Conservation (phyloP, 2,113 vertebrate genomes). For the Marmota flaviventris region DNA sequence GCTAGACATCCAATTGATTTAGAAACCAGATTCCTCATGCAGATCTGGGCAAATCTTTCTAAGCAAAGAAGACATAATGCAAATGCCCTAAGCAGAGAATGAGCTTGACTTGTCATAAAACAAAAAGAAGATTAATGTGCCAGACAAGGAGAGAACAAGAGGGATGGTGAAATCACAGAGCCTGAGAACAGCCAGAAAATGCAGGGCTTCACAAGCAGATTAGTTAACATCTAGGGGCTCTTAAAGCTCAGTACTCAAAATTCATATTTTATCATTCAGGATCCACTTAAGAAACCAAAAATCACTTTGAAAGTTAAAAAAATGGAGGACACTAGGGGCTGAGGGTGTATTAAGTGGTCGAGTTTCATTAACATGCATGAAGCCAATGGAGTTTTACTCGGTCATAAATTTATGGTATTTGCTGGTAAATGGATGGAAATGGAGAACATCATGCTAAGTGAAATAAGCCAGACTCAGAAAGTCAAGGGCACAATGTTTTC, state of each 20-base stretch:
- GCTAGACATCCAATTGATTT: neutral
- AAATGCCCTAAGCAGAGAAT: neutral
- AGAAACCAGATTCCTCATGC: neutral
- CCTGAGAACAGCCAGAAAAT: neutral
- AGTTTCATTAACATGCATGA: too few relatives aligned
- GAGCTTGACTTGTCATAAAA: neutral
- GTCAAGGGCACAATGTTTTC: too few relatives aligned
- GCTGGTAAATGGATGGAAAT: too few relatives aligned
- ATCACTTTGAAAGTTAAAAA: neutral
- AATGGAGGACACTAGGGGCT: neutral
- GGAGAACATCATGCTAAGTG: too few relatives aligned
- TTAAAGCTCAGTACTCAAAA: neutral
- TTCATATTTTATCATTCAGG: neutral
- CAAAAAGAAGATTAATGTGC: neutral
- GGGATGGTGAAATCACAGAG: neutral
- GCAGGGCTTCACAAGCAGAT: neutral
- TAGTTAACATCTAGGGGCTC: neutral
- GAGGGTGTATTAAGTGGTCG: neutral
- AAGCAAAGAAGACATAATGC: neutral
- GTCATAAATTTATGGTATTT: too few relatives aligned
- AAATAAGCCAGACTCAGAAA: too few relatives aligned
- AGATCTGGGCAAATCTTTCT: neutral
- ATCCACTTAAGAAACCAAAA: slow-evolving; percentile 17
- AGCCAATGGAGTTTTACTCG: too few relatives aligned
- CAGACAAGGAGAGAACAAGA: neutral